Evolutionary conservation across 2,888 invertebrate genomes (phyloP), one percentile per base, ranked within the genome.

Genomic region (Acronicta leporina): DNA sequence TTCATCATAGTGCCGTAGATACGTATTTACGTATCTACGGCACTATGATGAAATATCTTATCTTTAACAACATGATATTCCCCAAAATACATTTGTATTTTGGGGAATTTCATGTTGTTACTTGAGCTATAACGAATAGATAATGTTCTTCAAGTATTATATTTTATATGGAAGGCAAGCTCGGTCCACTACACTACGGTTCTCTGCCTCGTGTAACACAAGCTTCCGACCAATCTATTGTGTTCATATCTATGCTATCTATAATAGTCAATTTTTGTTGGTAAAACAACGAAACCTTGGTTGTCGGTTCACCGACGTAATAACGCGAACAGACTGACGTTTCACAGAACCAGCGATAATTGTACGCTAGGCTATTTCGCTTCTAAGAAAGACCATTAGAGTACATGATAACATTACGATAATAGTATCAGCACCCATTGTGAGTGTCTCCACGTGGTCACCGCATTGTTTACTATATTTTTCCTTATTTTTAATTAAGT

Each of bases 271-370:
- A 50, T 68, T 75, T 75, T 68, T 62, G 63, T 62, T n/a, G 45
- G 52, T 68, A 55, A 52, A 73, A 68, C 64, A 75, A 74, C 68
- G 54, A 72, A 75, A 51, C 49, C 43, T 41, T 63, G 60, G 49
- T 56, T 48, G 52, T 56, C 40, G 41, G 70, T 71, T 71, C 70
- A 69, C 61, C 78, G 76, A 77, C 77, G 77, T 86, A 86, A 90
- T 89, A 84, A 84, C 82, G 77, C 75, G 80, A 81, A 77, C 77
- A 79, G 81, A 70, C 79, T 76, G 82, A 71, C 82, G 82, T 58
- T 92, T 90, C 90, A 86, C 82, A 87, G 92, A 92, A 92, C 78
- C 83, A 58, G 68, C 83, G 84, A 89, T 92, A 91, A 92, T 92
- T 91, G 87, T 85, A 80, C 77, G 79, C 82, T 79, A 66, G 81